Evolutionary conservation across 2,113 vertebrate genomes (phyloP).

Genomic region (Platysteira castanea): DNA sequence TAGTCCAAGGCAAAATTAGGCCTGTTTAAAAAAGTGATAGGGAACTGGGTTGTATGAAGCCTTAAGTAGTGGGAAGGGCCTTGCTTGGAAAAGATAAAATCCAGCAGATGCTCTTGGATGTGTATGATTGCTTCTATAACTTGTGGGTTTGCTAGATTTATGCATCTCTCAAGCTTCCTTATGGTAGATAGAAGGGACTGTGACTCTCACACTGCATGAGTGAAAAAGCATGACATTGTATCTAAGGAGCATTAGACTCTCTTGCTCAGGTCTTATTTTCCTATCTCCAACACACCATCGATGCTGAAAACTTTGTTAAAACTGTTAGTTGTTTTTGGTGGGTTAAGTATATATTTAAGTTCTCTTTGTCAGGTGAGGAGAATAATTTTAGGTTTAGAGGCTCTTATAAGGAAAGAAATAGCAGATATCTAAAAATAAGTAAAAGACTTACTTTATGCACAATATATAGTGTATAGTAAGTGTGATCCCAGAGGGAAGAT

Average conservation of each 20-base stretch:
- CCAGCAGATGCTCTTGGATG: background rate
- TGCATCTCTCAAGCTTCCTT: background rate
- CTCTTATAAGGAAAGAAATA: background rate
- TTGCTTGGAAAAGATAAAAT: background rate
- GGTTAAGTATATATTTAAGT: background rate
- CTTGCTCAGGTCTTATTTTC: background rate
- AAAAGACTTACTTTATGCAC: background rate
- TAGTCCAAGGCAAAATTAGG: background rate
- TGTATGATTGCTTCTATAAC: background rate
- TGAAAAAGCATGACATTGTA: background rate
- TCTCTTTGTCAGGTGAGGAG: background rate
- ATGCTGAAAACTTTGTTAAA: background rate
- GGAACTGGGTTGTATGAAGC: background rate
- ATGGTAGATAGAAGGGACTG: background rate
- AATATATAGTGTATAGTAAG: background rate
- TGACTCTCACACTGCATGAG: background rate
- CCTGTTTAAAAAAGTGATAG: background rate
- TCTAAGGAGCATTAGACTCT: background rate
- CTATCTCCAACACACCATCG: background rate
- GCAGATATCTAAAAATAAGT: background rate
- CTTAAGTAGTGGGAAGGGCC: background rate
- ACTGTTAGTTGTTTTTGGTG: background rate
- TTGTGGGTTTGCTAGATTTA: background rate
- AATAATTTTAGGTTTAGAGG: background rate
- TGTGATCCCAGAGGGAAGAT: background rate